These are phyloP conservation scores for Sanderia malayensis DNA, from an alignment of 30 jellyfish, hydroid and myxozoan genomes.

Conservation along the genomic window DNA sequence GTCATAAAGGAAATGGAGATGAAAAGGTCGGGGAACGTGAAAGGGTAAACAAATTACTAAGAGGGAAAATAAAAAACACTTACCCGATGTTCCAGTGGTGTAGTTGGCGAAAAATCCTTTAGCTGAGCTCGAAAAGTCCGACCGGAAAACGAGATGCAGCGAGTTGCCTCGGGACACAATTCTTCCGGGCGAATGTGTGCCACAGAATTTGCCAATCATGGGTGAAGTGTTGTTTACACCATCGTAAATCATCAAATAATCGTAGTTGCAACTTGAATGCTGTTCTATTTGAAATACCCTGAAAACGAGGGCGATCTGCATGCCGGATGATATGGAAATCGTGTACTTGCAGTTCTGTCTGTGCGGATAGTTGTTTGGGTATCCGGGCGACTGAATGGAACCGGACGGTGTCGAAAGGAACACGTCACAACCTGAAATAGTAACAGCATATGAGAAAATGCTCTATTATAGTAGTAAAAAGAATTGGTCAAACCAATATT, in stretches of 20 bases:
- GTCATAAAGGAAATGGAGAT: no score
- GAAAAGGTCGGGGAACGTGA: no score
- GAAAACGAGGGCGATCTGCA: conserved; percentile 48
- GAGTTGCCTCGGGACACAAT: conserved; percentile 70
- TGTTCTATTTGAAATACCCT: conserved; percentile 56
- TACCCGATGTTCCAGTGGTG: conserved; percentile 72
- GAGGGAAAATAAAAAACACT: conserved; percentile 30
- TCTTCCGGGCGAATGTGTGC: conserved; percentile 59
- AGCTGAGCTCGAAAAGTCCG: conserved; percentile 60
- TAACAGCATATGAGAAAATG: no score
- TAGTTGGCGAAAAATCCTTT: conserved; percentile 72
- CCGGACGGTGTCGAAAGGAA: conserved; percentile 52
- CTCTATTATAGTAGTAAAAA: no score
- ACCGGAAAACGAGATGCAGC: conserved; percentile 42
- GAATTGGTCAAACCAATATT: no score
- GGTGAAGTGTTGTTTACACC: conserved; percentile 74
- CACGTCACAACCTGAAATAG: conserved; percentile 61
- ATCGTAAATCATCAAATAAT: conserved; percentile 65
- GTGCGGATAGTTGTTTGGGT: conserved; percentile 78
- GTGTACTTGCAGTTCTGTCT: conserved; percentile 63
- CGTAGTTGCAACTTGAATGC: conserved; percentile 64
- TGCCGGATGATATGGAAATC: conserved; percentile 67
- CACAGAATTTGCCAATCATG: conserved; percentile 70
- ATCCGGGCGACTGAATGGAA: conserved; percentile 57
- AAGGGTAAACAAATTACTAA: no score